Base-by-base conservation (phyloP, 2,113 vertebrate genomes). In the Leptosomus discolor region DNA sequence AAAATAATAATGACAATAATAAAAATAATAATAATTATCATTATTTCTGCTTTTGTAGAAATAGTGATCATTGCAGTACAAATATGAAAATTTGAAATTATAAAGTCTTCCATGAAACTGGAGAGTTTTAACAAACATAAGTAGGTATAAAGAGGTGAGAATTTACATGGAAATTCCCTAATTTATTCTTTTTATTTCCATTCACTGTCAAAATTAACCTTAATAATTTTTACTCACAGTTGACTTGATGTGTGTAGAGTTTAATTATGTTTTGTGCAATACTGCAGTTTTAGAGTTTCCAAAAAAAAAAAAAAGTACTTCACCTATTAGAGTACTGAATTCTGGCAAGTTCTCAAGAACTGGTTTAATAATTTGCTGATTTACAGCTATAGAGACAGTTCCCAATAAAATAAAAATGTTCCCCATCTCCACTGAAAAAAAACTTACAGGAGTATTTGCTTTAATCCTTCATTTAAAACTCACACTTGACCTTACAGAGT, bases 301-400 rank as follows among this genome's bases (percentile, higher is more conserved):
- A 36, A 4, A 26, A 39, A 41, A 46, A 65, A 74, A 81, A 73
- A 36, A 70, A 16, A 67, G 54, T 39, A 30, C 37, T 73, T 19
- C 12, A 71, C 32, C 32, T 93, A 64, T n/a, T 73, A 79, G 46
- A 92, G 74, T 67, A 92, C 34, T 48, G 70, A 46, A 76, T 94
- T 92, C 77, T 91, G 60, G 30, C 11, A 88, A 75, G 65, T 74
- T 94, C 53, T 82, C 60, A 88, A 63, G 20, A 61, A 27, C 64
- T 70, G 43, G 89, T 89, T 92, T 91, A 83, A 50, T 57, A 83
- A 92, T 81, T 88, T 79, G 29, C 64, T 96, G 75, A 97, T 85
- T 93, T 96, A 92, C 41, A 93, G 36, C 29, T 76, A 48, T 22
- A 36, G 48, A 95, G 78, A 24, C 37, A 92, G 43, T 24, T 94